Evolutionary conservation across 2,113 vertebrate species (phyloP), one percentile per base, ranked within the genome.

Genomic region (Ochotona curzoniae): DNA sequence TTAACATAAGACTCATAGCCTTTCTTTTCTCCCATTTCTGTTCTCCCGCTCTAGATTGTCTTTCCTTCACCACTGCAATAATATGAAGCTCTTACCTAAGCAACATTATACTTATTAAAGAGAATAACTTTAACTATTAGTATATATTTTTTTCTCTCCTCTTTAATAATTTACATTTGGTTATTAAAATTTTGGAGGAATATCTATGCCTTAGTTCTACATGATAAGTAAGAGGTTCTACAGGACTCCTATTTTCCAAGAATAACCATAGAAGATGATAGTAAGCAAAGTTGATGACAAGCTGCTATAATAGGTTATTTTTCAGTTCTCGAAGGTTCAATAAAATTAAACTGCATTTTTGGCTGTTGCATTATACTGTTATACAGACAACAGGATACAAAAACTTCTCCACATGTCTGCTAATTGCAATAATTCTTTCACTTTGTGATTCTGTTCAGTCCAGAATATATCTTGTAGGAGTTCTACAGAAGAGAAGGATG

Each of bases 251-350:
- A 20, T 69, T 73, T 38, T 87, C 38, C 5, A 20, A 90, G 38
- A 87, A 63, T 83, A 63, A 49, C 15, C 47, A 14, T 13, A 3
- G 28, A 12, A 74, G 60, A 57, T 79, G 7, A 13, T 66, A 67
- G 13, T 74, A n/a, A 69, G 25, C 75, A 21, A 76, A 38, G 8
- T 30, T 89, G 21, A 83, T 70, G 1, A 13, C 71, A 83, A 44
- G 9, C 7, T 54, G 8, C 44, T 49, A 0, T 78, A 60, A 66
- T 47, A 73, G 20, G 79, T 79, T 74, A 69, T 63, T 69, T 91
- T 93, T 82, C 8, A 92, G 75, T 18, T 89, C 70, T 54, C 75
- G 76, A 51, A 80, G 35, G 18, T 8, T 95, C 89, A 78, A 76
- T 76, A 73, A 76, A 80, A 66, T 60, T 87, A 71, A 93, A 51